Conservation (phyloP, 2,888 invertebrate genomes). For the Drosophila nigricruria region DNA sequence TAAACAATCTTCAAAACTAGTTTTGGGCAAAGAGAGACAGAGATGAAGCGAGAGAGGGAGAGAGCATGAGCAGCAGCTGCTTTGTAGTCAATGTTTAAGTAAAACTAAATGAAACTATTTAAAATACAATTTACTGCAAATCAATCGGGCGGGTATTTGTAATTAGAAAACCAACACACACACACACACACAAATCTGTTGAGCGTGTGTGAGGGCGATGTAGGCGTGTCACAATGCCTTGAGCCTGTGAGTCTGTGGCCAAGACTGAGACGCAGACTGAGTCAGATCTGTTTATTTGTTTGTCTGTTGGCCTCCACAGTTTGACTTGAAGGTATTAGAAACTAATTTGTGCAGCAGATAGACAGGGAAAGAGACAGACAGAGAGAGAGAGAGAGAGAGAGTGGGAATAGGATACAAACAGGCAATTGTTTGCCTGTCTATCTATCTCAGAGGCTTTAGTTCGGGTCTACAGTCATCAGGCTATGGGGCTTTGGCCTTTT, state of each 20-base stretch:
- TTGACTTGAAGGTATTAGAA: slow-evolving; percentile 82
- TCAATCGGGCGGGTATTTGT: slow-evolving; percentile 72
- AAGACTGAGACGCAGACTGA: slow-evolving; percentile 18
- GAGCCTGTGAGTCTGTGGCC: slow-evolving; percentile 20
- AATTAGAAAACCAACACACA: slow-evolving; percentile 60
- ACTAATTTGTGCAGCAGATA: slow-evolving; percentile 75
- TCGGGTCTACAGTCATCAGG: slow-evolving; percentile 34
- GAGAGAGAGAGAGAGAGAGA: slow-evolving; percentile 42
- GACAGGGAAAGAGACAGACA: slow-evolving; percentile 20
- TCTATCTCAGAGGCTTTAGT: slow-evolving; percentile 74
- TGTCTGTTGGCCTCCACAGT: slow-evolving; percentile 63
- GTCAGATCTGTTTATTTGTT: slow-evolving; percentile 47
- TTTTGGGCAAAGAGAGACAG: slow-evolving; percentile 4
- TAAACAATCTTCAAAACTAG: slow-evolving; percentile 57
- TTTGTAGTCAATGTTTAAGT: slow-evolving; percentile 55
- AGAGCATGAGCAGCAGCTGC: slow-evolving; percentile 27
- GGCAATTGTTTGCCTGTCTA: slow-evolving; percentile 79
- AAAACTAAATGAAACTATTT: slow-evolving; percentile 74
- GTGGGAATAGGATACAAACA: slow-evolving; percentile 67
- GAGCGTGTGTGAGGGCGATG: background rate
- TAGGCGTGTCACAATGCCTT: slow-evolving; percentile 31
- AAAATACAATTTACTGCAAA: slow-evolving; percentile 75
- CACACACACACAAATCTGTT: slow-evolving; percentile 7
- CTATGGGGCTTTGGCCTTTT: slow-evolving; percentile 58
- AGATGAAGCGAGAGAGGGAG: background rate